A percentile compares a stretch with the other conserved stretches of the same genome.
Evolutionary conservation across 1,140 invertebrate genomes (phyloP).

Genomic region (Apolygus lucorum): DNA sequence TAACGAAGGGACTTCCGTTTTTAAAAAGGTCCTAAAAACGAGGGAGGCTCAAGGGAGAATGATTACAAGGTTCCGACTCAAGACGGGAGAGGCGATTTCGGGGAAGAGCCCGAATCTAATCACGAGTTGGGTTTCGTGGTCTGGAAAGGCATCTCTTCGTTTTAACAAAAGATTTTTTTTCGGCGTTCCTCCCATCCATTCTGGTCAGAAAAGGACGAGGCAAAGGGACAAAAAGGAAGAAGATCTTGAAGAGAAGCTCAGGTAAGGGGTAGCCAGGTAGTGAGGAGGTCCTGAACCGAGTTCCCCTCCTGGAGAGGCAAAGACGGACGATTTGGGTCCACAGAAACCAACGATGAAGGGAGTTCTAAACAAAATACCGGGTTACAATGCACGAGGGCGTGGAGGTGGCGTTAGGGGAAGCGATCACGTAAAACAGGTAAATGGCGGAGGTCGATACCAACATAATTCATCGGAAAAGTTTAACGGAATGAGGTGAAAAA

Average conservation of each 20-base stretch:
- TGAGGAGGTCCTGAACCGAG: too few relatives aligned
- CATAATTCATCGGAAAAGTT: too few relatives aligned
- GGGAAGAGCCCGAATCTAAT: background rate
- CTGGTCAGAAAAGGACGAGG: background rate
- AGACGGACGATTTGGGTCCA: background rate
- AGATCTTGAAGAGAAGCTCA: background rate
- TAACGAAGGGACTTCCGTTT: too few relatives aligned
- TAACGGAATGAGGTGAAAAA: too few relatives aligned
- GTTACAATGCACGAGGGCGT: too few relatives aligned
- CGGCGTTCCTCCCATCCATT: background rate
- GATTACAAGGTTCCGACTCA: background rate
- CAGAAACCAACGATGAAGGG: background rate
- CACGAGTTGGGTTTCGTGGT: conserved; percentile 14
- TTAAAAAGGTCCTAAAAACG: too few relatives aligned
- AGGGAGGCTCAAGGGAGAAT: background rate
- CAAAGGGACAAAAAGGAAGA: background rate
- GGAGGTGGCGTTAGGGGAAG: too few relatives aligned
- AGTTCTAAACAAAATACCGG: too few relatives aligned
- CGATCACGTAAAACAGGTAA: too few relatives aligned
- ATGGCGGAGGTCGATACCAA: too few relatives aligned
- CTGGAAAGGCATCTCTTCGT: conserved; percentile 2
- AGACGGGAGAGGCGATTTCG: background rate
- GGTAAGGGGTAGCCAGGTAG: background rate
- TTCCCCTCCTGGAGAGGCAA: background rate
- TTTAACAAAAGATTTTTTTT: conserved; percentile 10